Percentiles rank a stretch among this genome's conserved stretches.
phyloP scores from a whole-genome alignment of 30 jellyfish, hydroid and myxozoan genomes.

The Aurelia sp. region DNA sequence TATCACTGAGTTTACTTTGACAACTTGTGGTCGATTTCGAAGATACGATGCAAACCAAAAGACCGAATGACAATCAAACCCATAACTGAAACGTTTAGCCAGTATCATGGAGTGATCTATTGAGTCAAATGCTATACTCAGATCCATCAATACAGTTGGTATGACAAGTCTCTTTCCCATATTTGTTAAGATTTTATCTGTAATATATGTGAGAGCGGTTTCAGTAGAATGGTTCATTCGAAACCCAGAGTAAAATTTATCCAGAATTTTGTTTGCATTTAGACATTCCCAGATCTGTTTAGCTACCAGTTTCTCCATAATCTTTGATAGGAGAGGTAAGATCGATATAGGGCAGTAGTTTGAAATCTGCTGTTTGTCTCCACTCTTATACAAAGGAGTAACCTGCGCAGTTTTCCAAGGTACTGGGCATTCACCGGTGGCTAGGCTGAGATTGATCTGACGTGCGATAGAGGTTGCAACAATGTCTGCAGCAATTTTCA shows the following conservation, averaged over 20 bases:
- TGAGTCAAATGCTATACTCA: too few species aligned
- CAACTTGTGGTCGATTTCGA: slow-evolving; percentile 22
- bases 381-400: slow-evolving; percentile 15
- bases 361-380: slow-evolving; percentile 20
- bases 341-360: slow-evolving; percentile 20
- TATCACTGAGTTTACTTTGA: slow-evolving; percentile 17
- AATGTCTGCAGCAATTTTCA: slow-evolving; percentile 32
- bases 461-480: slow-evolving; percentile 29
- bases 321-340: slow-evolving; percentile 19
- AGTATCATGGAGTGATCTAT: not conserved
- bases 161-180: too few species aligned
- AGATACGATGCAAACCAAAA: slow-evolving; percentile 17
- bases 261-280: not conserved
- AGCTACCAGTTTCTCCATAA: slow-evolving; percentile 34
- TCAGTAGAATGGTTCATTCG: too few species aligned
- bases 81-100: slow-evolving; percentile 2
- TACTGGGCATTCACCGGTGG: slow-evolving; percentile 19
- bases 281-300: slow-evolving; percentile 37
- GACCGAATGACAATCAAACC: slow-evolving; percentile 5
- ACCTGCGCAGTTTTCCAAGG: slow-evolving; percentile 20
- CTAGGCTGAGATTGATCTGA: slow-evolving; percentile 41
- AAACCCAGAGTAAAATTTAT: not conserved
- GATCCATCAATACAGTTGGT: too few species aligned
- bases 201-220: too few species aligned
- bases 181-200: too few species aligned